Percentiles rank a stretch among this genome's conserved stretches.
These are phyloP conservation scores for Vidua chalybeata DNA, from an alignment of 2,113 vertebrate genomes.

Conservation along the genomic window DNA sequence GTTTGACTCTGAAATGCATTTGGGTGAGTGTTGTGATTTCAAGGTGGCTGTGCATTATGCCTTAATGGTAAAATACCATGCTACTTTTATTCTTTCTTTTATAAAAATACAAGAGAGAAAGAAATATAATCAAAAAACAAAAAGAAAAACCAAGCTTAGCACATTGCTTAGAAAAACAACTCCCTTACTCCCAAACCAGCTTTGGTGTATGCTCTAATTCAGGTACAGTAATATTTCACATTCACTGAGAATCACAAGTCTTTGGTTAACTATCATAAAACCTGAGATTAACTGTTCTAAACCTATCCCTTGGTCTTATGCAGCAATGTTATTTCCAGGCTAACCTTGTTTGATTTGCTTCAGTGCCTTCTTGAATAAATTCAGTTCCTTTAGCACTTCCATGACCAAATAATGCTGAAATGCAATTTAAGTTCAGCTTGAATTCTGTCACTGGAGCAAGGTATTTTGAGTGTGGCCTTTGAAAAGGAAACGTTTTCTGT, in stretches of 20 bases:
- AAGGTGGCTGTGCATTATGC: background rate
- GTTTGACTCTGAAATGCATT: background rate
- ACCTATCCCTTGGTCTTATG: background rate
- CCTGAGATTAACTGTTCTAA: background rate
- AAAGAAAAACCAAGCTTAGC: background rate
- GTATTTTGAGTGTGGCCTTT: background rate
- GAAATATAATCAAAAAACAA: background rate
- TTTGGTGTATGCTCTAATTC: background rate
- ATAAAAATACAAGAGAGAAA: background rate
- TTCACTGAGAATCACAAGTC: background rate
- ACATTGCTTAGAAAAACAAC: background rate
- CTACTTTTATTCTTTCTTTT: background rate
- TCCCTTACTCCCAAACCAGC: background rate
- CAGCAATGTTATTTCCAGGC: background rate
- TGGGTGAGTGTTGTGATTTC: slow-evolving; percentile 6
- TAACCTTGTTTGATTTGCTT: background rate
- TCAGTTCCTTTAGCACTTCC: background rate
- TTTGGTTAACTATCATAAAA: background rate
- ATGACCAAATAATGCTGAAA: background rate
- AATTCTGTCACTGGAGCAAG: background rate
- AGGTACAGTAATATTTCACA: background rate
- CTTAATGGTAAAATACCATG: background rate
- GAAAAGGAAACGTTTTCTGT: background rate
- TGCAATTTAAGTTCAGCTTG: background rate
- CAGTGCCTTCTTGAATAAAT: background rate